phyloP scores from a whole-genome alignment of 1,140 invertebrate species.

The Drosophila burlai region DNA sequence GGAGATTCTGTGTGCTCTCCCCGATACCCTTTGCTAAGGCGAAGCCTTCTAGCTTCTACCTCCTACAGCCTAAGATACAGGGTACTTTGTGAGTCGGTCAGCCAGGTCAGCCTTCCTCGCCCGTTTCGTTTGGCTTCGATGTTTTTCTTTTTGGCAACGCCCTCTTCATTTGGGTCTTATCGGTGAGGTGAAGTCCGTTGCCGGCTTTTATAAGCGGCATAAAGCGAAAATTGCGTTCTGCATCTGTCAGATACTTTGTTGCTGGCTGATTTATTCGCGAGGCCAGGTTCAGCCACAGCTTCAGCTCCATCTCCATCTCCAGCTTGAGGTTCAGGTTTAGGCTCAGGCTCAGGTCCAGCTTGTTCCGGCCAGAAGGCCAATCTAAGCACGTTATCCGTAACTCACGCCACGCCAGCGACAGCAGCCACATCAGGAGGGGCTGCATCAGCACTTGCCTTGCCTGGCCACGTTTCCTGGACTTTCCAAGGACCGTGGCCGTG shows the following conservation, averaged over 20 bases:
- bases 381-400: constrained; percentile 75
- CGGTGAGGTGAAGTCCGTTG: constrained; percentile 26
- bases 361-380: constrained; percentile 55
- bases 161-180: constrained; percentile 75
- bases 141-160: constrained; percentile 54
- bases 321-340: neutral
- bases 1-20: constrained; percentile 11
- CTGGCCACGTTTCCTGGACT: constrained; percentile 62
- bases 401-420: constrained; percentile 59
- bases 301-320: neutral
- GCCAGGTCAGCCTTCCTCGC: neutral
- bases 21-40: constrained; percentile 5
- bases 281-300: constrained; percentile 1
- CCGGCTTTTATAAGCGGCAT: constrained; percentile 64
- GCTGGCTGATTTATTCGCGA: constrained; percentile 63
- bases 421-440: constrained; percentile 15
- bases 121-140: constrained; percentile 38
- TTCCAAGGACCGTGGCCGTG: constrained; percentile 44
- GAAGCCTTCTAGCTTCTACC: neutral
- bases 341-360: neutral
- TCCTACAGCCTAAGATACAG: neutral
- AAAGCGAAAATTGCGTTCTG: constrained; percentile 76
- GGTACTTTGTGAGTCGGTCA: neutral
- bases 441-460: constrained; percentile 56
- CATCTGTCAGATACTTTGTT: constrained; percentile 76